phyloP scores from a whole-genome alignment of 2,888 invertebrate genomes.

The Lycocerus yunnanus region DNA sequence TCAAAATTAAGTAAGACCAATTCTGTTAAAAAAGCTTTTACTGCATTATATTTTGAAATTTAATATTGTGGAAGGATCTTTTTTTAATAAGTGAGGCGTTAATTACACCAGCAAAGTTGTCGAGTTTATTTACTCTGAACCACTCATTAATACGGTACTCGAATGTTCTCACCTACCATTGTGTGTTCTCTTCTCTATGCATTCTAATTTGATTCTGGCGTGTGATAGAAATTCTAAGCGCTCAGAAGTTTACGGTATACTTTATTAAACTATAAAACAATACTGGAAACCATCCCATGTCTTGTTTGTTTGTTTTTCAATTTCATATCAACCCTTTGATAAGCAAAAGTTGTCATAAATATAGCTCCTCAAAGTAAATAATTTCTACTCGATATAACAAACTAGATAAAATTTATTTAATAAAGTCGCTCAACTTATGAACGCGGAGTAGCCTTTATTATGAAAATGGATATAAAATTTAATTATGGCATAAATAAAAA shows the following conservation, averaged over 20 bases:
- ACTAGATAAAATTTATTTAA: background rate
- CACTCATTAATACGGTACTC: slow-evolving; percentile 12
- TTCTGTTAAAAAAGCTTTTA: background rate
- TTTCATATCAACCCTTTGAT: background rate
- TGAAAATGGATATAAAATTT: background rate
- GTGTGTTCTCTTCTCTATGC: slow-evolving; percentile 9
- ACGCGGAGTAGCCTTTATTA: background rate
- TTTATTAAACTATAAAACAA: slow-evolving; percentile 14
- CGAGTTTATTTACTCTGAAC: slow-evolving; percentile 14
- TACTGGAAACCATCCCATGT: background rate
- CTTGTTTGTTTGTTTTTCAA: slow-evolving; percentile 8
- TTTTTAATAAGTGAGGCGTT: background rate
- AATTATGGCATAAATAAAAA: background rate
- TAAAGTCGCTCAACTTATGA: background rate
- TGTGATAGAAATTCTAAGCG: slow-evolving; percentile 6
- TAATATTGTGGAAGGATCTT: background rate
- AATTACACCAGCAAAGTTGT: slow-evolving; percentile 11
- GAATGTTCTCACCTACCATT: slow-evolving; percentile 15
- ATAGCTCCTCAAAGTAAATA: background rate
- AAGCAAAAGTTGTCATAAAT: background rate
- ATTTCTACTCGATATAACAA: background rate
- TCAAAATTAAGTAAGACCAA: background rate
- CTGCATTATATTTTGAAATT: background rate
- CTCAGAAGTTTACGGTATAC: slow-evolving; percentile 9
- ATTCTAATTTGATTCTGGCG: slow-evolving; percentile 14